Percentiles rank a stretch among this genome's conserved stretches.
phyloP scores from a whole-genome alignment of 2,888 invertebrate genomes.

The Onchidella celtica region DNA sequence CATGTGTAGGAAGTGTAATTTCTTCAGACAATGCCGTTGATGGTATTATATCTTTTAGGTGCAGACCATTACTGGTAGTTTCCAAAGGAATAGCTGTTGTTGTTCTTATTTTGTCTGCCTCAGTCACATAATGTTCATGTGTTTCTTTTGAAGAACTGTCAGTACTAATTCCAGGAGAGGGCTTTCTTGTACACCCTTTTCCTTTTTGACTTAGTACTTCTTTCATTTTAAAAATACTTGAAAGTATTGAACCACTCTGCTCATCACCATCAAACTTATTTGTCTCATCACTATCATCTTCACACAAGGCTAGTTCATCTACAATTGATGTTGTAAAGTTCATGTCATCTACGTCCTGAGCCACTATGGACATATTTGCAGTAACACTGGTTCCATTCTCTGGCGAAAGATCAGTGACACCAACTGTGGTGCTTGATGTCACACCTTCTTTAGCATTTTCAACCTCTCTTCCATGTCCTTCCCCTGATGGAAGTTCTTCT shows the following conservation, averaged over 20 bases:
- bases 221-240: neutral
- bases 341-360: no score
- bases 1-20: no score
- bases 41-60: conserved; percentile 19
- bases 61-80: conserved; percentile 36
- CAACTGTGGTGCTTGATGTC: no score
- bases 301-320: no score
- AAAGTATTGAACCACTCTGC: neutral
- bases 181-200: neutral
- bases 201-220: neutral
- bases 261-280: neutral
- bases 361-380: no score
- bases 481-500: neutral
- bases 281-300: neutral
- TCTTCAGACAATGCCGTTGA: no score
- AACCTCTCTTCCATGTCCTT: neutral
- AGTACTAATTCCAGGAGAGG: neutral
- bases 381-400: no score
- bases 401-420: no score
- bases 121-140: neutral
- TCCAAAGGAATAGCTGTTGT: neutral
- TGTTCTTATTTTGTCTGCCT: neutral
- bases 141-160: neutral
- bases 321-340: no score
- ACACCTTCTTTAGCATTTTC: neutral